A percentile compares a stretch with the other conserved stretches of the same genome.
Evolutionary conservation across 2,797 vertebrate species (phyloP).

Genomic region (Xenops minutus): DNA sequence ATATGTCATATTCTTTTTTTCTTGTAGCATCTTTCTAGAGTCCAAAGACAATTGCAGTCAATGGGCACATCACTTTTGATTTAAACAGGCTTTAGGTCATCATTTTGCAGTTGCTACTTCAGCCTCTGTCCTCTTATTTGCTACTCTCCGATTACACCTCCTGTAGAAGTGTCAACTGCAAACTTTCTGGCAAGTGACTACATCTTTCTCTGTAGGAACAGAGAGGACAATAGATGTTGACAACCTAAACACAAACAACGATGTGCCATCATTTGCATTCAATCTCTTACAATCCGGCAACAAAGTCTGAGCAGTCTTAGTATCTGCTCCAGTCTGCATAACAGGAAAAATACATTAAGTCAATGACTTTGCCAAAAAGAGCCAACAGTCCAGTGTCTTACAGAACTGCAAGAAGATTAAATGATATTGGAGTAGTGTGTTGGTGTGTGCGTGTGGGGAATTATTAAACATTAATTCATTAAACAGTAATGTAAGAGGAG

Average conservation of each 20-base stretch:
- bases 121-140: neutral
- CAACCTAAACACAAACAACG: neutral
- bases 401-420: neutral
- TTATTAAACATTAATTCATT: neutral
- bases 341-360: neutral
- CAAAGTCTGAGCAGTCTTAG: neutral
- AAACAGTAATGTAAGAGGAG: neutral
- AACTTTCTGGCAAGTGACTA: neutral
- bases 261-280: neutral
- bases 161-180: neutral
- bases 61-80: neutral
- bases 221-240: neutral
- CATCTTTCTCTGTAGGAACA: neutral
- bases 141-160: neutral
- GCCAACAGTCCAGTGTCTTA: neutral
- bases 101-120: neutral
- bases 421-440: neutral
- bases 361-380: neutral
- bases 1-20: neutral
- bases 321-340: neutral
- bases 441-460: too few relatives aligned
- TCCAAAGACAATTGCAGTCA: neutral
- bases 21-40: neutral
- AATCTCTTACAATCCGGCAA: neutral
- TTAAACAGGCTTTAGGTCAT: neutral